These are phyloP conservation scores for Holacanthus passer DNA, from an alignment of 2,113 vertebrate species.

Conservation along the genomic window DNA sequence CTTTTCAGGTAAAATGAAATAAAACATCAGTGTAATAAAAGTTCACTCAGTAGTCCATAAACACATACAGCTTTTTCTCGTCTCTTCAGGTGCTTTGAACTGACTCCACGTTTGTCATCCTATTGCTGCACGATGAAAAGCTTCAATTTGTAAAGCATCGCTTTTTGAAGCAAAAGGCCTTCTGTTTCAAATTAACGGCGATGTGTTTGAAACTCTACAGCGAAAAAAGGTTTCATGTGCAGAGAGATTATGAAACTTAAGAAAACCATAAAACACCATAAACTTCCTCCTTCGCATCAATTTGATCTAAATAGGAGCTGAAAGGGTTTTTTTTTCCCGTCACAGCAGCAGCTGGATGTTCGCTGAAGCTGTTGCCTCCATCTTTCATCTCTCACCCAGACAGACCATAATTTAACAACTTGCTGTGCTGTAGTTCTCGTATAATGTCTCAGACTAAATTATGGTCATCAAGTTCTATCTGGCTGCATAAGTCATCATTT, in stretches of 20 bases:
- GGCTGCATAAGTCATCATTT: conserved; percentile 32
- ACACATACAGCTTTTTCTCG: conserved; percentile 23
- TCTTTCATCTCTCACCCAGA: conserved; percentile 33
- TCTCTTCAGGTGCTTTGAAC: conserved; percentile 41
- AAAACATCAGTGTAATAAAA: conserved; percentile 43
- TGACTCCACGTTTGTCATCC: conserved; percentile 28
- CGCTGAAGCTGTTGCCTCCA: neutral
- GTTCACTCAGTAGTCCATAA: conserved; percentile 42
- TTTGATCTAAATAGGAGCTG: conserved; percentile 23
- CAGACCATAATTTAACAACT: conserved; percentile 40
- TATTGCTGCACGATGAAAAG: conserved; percentile 54
- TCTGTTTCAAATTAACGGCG: neutral
- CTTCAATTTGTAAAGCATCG: conserved; percentile 11
- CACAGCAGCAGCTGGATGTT: neutral
- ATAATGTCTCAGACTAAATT: conserved; percentile 44
- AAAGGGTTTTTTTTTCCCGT: conserved; percentile 30
- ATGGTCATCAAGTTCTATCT: conserved; percentile 40
- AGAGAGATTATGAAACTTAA: conserved; percentile 17
- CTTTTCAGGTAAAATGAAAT: conserved; percentile 31
- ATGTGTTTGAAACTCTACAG: conserved; percentile 4
- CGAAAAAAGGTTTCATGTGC: conserved; percentile 11
- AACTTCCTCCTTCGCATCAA: neutral
- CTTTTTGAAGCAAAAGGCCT: conserved; percentile 10
- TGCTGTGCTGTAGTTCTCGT: conserved; percentile 14
- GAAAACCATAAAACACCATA: conserved; percentile 21